These are phyloP conservation scores for Drosophila bipectinata DNA, from an alignment of 1,140 invertebrate species.

Conservation along the genomic window DNA sequence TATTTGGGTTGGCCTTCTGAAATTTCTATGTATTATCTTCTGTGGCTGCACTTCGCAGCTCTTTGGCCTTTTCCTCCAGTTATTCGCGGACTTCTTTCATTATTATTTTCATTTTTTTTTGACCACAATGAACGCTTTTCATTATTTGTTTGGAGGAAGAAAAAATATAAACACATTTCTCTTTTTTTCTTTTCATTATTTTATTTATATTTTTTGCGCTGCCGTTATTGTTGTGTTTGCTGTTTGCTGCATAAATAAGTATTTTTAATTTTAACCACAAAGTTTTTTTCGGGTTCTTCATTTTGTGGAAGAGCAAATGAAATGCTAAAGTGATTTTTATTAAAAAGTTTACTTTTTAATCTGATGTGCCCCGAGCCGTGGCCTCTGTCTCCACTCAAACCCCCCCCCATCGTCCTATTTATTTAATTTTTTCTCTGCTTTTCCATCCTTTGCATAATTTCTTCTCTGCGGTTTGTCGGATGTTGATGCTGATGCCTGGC, in stretches of 20 bases:
- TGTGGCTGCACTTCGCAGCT: constrained; percentile 59
- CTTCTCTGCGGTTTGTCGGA: constrained; percentile 27
- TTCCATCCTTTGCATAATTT: constrained; percentile 47
- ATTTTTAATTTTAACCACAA: constrained; percentile 79
- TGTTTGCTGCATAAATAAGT: constrained; percentile 59
- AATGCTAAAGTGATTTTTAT: constrained; percentile 80
- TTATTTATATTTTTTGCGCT: constrained; percentile 57
- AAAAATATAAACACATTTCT: constrained; percentile 20
- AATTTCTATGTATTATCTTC: constrained; percentile 71
- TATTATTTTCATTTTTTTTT: constrained; percentile 11
- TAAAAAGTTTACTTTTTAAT: constrained; percentile 80
- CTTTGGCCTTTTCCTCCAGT: constrained; percentile 10
- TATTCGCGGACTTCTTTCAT: background rate
- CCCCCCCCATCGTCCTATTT: constrained; percentile 17
- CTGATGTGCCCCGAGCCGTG: constrained; percentile 42
- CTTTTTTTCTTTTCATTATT: constrained; percentile 53
- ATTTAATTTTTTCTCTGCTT: constrained; percentile 49
- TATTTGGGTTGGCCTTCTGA: constrained; percentile 25
- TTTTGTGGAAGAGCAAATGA: constrained; percentile 51
- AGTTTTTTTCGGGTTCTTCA: constrained; percentile 55
- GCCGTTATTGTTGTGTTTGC: constrained; percentile 16
- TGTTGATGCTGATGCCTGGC: background rate
- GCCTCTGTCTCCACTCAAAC: background rate
- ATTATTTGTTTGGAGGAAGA: constrained; percentile 53
- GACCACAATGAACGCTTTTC: constrained; percentile 54